Conservation (phyloP, 2,113 vertebrate genomes). For the Stigmatopora nigra region DNA sequence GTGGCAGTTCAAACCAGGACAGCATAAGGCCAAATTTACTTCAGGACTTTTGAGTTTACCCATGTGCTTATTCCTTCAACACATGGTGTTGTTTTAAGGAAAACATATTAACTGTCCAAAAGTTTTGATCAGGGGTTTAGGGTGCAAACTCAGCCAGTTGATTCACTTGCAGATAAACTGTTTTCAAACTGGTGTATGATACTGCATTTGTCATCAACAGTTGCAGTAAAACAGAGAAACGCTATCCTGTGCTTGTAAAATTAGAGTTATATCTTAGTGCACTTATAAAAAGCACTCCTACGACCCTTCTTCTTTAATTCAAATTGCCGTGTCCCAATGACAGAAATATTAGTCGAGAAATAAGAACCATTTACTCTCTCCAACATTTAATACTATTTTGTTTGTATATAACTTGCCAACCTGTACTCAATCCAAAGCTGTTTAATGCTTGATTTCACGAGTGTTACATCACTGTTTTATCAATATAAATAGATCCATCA, state of each 20-base stretch:
- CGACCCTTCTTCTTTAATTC: background rate
- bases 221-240: background rate
- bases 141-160: background rate
- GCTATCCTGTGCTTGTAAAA: background rate
- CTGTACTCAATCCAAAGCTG: background rate
- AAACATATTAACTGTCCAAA: slow-evolving; percentile 22
- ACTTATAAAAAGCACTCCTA: background rate
- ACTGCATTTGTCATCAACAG: background rate
- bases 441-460: background rate
- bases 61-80: slow-evolving; percentile 23
- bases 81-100: slow-evolving; percentile 22
- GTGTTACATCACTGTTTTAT: slow-evolving; percentile 10
- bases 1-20: slow-evolving; percentile 44
- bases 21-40: slow-evolving; percentile 36
- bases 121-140: background rate
- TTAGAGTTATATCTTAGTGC: background rate
- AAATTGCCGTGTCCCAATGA: background rate
- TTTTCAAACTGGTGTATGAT: background rate
- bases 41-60: slow-evolving; percentile 45
- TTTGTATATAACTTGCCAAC: background rate
- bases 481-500: slow-evolving; percentile 31
- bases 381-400: background rate
- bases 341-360: background rate
- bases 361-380: background rate
- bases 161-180: background rate